These are phyloP conservation scores for Takifugu bimaculatus DNA, from an alignment of 2,113 vertebrate species.

Conservation along the genomic window DNA sequence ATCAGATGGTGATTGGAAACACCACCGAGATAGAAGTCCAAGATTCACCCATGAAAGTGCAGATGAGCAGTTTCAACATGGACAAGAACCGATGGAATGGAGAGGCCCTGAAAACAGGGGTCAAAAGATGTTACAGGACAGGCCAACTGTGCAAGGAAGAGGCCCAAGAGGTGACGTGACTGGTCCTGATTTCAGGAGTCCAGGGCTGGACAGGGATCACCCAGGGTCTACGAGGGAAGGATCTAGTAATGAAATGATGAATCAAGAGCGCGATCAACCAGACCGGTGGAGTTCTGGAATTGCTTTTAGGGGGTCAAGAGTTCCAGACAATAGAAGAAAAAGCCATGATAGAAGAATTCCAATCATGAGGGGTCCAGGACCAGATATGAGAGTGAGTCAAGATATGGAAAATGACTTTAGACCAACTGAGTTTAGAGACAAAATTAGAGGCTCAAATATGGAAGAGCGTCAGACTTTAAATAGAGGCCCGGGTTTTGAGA, in stretches of 20 bases:
- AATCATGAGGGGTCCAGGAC: slow-evolving; percentile 19
- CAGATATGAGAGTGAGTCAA: slow-evolving; percentile 17
- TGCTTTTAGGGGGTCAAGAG: slow-evolving; percentile 26
- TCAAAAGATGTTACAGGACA: slow-evolving; percentile 6
- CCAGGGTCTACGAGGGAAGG: slow-evolving; percentile 14
- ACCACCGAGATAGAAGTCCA: slow-evolving; percentile 7
- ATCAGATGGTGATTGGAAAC: slow-evolving; percentile 28
- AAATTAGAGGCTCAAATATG: slow-evolving; percentile 28
- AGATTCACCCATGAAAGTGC: background rate
- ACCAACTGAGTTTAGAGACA: slow-evolving; percentile 24
- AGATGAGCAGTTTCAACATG: slow-evolving; percentile 16
- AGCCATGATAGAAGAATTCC: slow-evolving; percentile 11
- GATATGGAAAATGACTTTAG: slow-evolving; percentile 27
- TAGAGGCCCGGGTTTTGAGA: slow-evolving; percentile 9
- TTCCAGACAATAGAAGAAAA: slow-evolving; percentile 17
- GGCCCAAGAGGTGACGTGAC: slow-evolving; percentile 26
- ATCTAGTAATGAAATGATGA: slow-evolving; percentile 36
- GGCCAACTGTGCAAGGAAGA: slow-evolving; percentile 18
- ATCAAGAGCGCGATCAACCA: slow-evolving; percentile 8
- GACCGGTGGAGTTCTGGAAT: slow-evolving; percentile 7
- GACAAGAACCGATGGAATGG: slow-evolving; percentile 19
- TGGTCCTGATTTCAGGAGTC: slow-evolving; percentile 12
- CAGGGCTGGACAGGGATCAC: slow-evolving; percentile 19
- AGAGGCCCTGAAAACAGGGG: slow-evolving; percentile 16
- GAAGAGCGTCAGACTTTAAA: slow-evolving; percentile 10